Conservation (phyloP, 2,888 invertebrate genomes). For the Xanthia togata region DNA sequence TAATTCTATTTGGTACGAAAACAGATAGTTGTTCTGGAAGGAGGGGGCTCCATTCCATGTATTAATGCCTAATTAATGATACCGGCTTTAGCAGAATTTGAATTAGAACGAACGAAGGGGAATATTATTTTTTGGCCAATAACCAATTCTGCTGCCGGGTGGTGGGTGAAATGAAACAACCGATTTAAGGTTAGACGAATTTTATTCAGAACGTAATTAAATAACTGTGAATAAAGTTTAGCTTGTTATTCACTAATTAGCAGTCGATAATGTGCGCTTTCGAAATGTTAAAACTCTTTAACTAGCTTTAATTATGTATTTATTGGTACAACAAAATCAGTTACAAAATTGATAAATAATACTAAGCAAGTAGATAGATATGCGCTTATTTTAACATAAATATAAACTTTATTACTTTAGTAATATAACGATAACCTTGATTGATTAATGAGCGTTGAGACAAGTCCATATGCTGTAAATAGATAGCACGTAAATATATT, state of each 20-base stretch:
- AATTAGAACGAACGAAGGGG: slow-evolving; percentile 12
- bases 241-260: slow-evolving; percentile 38
- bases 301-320: slow-evolving; percentile 25
- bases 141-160: slow-evolving; percentile 2
- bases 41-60: slow-evolving; percentile 21
- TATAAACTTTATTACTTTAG: slow-evolving; percentile 51
- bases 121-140: slow-evolving; percentile 34
- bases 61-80: slow-evolving; percentile 26
- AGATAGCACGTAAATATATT: slow-evolving; percentile 25
- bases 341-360: slow-evolving; percentile 35
- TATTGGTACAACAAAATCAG: slow-evolving; percentile 19
- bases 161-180: slow-evolving; percentile 24
- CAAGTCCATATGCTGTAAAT: slow-evolving; percentile 44
- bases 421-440: slow-evolving; percentile 61
- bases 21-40: slow-evolving; percentile 10
- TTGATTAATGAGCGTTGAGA: slow-evolving; percentile 60
- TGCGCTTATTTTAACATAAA: slow-evolving; percentile 59
- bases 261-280: slow-evolving; percentile 29
- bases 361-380: slow-evolving; percentile 26
- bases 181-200: slow-evolving; percentile 10
- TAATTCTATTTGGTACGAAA: background rate
- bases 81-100: slow-evolving; percentile 25
- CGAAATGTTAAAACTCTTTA: slow-evolving; percentile 20
- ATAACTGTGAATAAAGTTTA: slow-evolving; percentile 20
- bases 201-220: slow-evolving; percentile 19